Conservation (phyloP, 2,888 invertebrate species). For the Leptinotarsa juncta region DNA sequence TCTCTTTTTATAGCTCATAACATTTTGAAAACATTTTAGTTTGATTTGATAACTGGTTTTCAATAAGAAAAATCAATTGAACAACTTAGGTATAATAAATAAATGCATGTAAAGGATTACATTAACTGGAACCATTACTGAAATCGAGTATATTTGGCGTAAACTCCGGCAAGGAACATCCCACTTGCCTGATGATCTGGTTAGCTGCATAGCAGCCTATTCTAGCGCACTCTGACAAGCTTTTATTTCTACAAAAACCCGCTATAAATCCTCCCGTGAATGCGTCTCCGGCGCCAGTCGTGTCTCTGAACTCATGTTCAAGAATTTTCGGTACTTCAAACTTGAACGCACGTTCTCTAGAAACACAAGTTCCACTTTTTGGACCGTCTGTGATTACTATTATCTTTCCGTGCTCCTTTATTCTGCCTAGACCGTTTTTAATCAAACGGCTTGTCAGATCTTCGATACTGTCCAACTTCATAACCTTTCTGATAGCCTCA, state of each 20-base stretch:
- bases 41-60: no score
- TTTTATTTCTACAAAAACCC: slow-evolving; percentile 64
- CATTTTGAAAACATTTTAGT: no score
- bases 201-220: slow-evolving; percentile 65
- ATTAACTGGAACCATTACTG: neutral
- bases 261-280: slow-evolving; percentile 72
- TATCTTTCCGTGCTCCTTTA: slow-evolving; percentile 63
- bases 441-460: slow-evolving; percentile 39
- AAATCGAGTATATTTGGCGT: slow-evolving; percentile 20
- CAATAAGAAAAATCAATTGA: neutral
- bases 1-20: no score
- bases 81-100: neutral
- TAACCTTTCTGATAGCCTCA: slow-evolving; percentile 61
- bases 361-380: slow-evolving; percentile 67
- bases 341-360: slow-evolving; percentile 49
- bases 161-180: slow-evolving; percentile 65
- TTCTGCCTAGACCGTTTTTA: slow-evolving; percentile 28
- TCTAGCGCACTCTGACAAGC: slow-evolving; percentile 64
- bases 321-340: slow-evolving; percentile 64
- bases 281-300: slow-evolving; percentile 73
- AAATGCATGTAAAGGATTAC: neutral
- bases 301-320: slow-evolving; percentile 66
- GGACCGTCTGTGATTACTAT: slow-evolving; percentile 75
- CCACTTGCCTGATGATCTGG: slow-evolving; percentile 67
- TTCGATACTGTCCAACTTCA: slow-evolving; percentile 51